Evolutionary conservation across 1,140 invertebrate species (phyloP), one percentile per base, ranked within the genome.

Genomic region (Papilio polyxenes): DNA sequence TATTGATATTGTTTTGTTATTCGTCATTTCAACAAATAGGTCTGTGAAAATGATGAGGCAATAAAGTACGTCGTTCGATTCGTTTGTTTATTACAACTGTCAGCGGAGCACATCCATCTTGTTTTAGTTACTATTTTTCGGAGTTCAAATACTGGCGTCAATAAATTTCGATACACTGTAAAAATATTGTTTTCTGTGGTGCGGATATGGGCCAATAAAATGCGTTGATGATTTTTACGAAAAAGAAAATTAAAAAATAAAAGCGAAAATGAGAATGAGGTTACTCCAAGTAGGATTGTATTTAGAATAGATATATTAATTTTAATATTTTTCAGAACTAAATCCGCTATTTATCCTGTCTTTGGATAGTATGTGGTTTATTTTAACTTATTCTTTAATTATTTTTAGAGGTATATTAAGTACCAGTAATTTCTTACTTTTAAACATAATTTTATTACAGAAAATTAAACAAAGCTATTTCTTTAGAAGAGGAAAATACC

Each of bases 71-170:
- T 69, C 65, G 31, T 69, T 69, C 31, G 31, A 15, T 69, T 69
- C 65, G 65, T 69, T 69, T 69, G 65, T 69, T 69, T 65, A 23
- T 65, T 65, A 17, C 65, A 72, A 37, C 65, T 72, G 65, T 72
- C 65, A 72, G 37, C 65, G 13, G 31, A 3, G 31, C 65, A 3
- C 65, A 72, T 72, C 65, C 23, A 72, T 72, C 31, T 72, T 40
- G 65, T 72, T 72, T 69, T 72, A 72, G 65, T 72, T 15, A 72
- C 65, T 72, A 37, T 72, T 72, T 72, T 72, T 40, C 31, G 37
- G 4, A 31, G 65, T 13, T 72, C 65, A 69, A 69, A 69, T 69
- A 69, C 23, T 69, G 65, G 23, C 15, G 31, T 40, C 65, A 72
- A 72, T 72, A 65, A 65, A 72, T 72, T 72, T 72, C 20, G 62